These are phyloP conservation scores for Yoshiicerus persimilis DNA, from an alignment of 1,140 invertebrate species.

Conservation along the genomic window DNA sequence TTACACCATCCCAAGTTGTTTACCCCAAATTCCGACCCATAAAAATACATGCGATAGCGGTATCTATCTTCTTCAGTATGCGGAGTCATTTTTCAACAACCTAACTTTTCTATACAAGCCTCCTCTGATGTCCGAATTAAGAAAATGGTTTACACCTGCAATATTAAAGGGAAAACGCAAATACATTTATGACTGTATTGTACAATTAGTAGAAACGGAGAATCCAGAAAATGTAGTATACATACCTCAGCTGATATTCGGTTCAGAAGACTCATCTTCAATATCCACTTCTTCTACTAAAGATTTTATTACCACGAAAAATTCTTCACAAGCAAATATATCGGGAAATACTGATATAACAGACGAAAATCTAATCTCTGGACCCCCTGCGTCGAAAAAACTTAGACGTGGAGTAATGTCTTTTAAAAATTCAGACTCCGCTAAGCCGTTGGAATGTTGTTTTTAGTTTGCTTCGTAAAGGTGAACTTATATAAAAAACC, in stretches of 20 bases:
- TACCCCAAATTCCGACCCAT: conserved; percentile 90
- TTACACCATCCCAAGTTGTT: conserved; percentile 77
- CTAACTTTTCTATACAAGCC: neutral
- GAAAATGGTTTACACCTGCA: conserved; percentile 32
- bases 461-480: too few relatives aligned
- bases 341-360: too few relatives aligned
- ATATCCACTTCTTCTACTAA: too few relatives aligned
- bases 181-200: conserved; percentile 37
- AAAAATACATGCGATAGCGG: conserved; percentile 98
- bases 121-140: neutral
- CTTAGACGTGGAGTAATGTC: too few relatives aligned
- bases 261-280: too few relatives aligned
- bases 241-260: neutral
- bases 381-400: too few relatives aligned
- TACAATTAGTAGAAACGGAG: neutral
- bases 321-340: too few relatives aligned
- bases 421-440: too few relatives aligned
- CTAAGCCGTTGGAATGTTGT: too few relatives aligned
- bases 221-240: neutral
- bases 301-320: too few relatives aligned
- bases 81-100: conserved; percentile 82
- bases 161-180: neutral
- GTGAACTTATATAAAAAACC: too few relatives aligned
- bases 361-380: too few relatives aligned
- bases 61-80: conserved; percentile 91